phyloP scores from a whole-genome alignment of 1,140 invertebrate species.

The Mya arenaria region DNA sequence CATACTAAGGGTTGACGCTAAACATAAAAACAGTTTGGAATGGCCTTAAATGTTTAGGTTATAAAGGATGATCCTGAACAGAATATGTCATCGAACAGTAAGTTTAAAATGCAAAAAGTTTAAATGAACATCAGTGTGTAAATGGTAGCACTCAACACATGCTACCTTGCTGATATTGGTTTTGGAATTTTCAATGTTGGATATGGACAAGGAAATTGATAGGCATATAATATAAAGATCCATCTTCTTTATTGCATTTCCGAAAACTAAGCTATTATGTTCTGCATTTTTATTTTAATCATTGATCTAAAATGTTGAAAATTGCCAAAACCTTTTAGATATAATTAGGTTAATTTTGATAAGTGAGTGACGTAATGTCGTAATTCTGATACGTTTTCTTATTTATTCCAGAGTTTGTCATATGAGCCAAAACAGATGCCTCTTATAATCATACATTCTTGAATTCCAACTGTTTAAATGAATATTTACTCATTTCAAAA shows the following conservation, averaged over 20 bases:
- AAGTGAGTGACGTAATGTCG: slow-evolving; percentile 52
- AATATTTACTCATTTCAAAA: slow-evolving; percentile 59
- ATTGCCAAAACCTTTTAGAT: slow-evolving; percentile 58
- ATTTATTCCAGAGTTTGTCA: slow-evolving; percentile 51
- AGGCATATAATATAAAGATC: too few species aligned
- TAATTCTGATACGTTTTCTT: slow-evolving; percentile 56
- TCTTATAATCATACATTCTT: slow-evolving; percentile 26
- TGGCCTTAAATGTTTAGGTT: too few species aligned
- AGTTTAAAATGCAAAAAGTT: too few species aligned
- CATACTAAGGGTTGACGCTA: too few species aligned
- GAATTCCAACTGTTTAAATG: slow-evolving; percentile 55
- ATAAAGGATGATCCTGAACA: too few species aligned
- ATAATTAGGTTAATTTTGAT: slow-evolving; percentile 62
- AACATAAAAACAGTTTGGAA: too few species aligned
- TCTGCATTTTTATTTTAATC: slow-evolving; percentile 53
- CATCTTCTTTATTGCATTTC: not conserved
- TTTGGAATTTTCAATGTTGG: too few species aligned
- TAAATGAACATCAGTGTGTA: too few species aligned
- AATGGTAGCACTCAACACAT: too few species aligned
- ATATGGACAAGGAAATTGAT: too few species aligned
- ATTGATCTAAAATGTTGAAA: slow-evolving; percentile 49
- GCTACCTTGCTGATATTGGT: too few species aligned
- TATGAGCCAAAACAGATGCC: slow-evolving; percentile 51
- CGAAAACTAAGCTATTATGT: slow-evolving; percentile 35
- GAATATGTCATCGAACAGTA: too few species aligned